phyloP scores from a whole-genome alignment of 2,888 invertebrate genomes.

The Gryllus longicercus region DNA sequence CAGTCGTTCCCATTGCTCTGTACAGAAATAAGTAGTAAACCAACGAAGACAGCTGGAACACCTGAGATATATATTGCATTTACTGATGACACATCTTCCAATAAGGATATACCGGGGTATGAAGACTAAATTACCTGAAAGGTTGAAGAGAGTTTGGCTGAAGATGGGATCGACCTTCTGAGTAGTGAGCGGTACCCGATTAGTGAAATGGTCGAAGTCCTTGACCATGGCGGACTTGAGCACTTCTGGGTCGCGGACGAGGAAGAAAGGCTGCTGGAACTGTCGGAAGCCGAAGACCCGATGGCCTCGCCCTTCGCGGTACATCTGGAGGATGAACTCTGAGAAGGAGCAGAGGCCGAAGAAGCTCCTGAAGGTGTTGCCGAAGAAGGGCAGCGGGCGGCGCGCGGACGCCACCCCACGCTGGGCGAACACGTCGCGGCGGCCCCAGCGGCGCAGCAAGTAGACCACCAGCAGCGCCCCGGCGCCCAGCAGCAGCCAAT shows the following conservation, averaged over 20 bases:
- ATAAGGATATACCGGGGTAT: no score
- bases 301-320: not conserved
- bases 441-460: not conserved
- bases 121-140: not conserved
- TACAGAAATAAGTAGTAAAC: no score
- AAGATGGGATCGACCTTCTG: not conserved
- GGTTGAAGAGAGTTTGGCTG: not conserved
- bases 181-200: not conserved
- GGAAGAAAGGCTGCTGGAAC: not conserved
- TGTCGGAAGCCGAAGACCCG: not conserved
- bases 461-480: not conserved
- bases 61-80: no score
- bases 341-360: not conserved
- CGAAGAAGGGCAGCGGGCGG: not conserved
- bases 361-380: not conserved
- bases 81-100: no score
- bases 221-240: not conserved
- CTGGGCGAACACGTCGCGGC: not conserved
- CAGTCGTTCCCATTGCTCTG: no score
- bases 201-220: conserved; percentile 3
- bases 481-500: not conserved
- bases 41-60: no score
- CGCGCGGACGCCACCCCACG: not conserved
- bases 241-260: not conserved
- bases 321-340: not conserved